phyloP scores from a whole-genome alignment of 2,797 vertebrate genomes.

The Peromyscus aztecus region DNA sequence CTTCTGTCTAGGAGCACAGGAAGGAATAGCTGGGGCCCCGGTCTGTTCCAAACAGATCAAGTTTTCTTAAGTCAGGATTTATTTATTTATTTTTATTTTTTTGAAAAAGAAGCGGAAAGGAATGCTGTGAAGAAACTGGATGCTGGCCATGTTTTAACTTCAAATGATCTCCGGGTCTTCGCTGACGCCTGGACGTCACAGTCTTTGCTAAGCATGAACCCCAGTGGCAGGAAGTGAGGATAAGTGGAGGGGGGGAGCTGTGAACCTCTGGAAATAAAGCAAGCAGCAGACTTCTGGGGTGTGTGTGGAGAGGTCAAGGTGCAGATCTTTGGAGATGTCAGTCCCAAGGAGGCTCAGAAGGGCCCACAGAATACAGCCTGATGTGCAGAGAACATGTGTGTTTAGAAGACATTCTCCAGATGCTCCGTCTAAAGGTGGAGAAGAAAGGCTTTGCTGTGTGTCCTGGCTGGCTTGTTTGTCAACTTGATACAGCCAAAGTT shows the following conservation, averaged over 20 bases:
- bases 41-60: conserved; percentile 90
- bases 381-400: not conserved
- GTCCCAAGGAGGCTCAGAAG: not conserved
- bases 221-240: conserved; percentile 66
- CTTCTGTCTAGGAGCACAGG: conserved; percentile 88
- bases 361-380: not conserved
- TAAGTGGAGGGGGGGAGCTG: not conserved
- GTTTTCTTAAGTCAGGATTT: conserved; percentile 86
- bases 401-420: not conserved
- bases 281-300: not conserved
- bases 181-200: conserved; percentile 72
- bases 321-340: not conserved
- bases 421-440: not conserved
- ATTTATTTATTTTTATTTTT: conserved; percentile 57
- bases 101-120: conserved; percentile 81
- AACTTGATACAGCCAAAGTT: not conserved
- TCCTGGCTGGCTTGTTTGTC: not conserved
- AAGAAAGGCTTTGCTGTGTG: not conserved
- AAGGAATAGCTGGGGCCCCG: conserved; percentile 86
- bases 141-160: conserved; percentile 85
- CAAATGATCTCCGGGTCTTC: conserved; percentile 77
- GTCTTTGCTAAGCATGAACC: conserved; percentile 73
- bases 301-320: not conserved
- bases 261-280: conserved; percentile 48
- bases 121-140: conserved; percentile 86